phyloP scores from a whole-genome alignment of 2,888 invertebrate species.

The Nymphalis urticae region DNA sequence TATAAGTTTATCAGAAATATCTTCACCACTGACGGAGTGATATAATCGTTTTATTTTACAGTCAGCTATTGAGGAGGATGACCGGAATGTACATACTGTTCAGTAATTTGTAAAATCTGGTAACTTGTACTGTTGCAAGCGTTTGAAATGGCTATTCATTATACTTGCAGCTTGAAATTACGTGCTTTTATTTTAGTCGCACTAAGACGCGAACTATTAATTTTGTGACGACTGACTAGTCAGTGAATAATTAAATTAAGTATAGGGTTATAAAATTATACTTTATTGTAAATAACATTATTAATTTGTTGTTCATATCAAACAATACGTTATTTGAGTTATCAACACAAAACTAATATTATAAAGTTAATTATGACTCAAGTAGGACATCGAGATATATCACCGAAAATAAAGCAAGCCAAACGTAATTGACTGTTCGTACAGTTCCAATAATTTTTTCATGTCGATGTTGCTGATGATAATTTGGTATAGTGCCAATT shows the following conservation, averaged over 20 bases:
- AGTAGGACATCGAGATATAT: too few species aligned
- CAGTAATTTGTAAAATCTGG: constrained; percentile 54
- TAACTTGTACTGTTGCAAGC: constrained; percentile 49
- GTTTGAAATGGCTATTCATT: constrained; percentile 50
- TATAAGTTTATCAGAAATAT: constrained; percentile 39
- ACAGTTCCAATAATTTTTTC: too few species aligned
- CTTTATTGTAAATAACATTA: too few species aligned
- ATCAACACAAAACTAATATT: too few species aligned
- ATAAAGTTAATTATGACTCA: too few species aligned
- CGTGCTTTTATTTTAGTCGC: constrained; percentile 35
- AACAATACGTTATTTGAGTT: too few species aligned
- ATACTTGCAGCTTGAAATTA: constrained; percentile 41
- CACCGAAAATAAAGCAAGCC: too few species aligned
- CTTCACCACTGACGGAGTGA: constrained; percentile 37
- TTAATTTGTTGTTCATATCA: too few species aligned
- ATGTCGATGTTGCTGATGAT: too few species aligned
- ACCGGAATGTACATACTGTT: constrained; percentile 43
- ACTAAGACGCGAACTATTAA: constrained; percentile 26
- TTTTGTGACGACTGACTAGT: constrained; percentile 18
- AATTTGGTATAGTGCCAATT: too few species aligned
- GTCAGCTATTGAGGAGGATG: constrained; percentile 43
- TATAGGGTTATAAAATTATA: neutral
- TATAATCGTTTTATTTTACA: constrained; percentile 49
- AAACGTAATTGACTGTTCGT: too few species aligned
- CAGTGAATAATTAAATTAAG: constrained; percentile 2